phyloP scores from a whole-genome alignment of 2,888 invertebrate genomes.

The Criorhina ranunculi region DNA sequence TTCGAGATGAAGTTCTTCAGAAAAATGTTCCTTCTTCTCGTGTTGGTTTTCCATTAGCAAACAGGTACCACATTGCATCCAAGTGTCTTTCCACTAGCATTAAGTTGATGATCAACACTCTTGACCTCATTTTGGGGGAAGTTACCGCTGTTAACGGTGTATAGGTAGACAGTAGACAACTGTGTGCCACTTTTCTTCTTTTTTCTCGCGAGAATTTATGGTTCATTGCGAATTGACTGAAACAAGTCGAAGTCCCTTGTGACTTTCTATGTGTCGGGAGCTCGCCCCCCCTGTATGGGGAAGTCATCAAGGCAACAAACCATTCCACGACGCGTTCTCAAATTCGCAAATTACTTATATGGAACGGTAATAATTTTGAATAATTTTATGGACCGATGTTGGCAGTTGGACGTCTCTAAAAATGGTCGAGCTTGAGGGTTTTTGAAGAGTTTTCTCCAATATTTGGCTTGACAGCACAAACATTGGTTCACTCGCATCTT shows the following conservation, averaged over 20 bases:
- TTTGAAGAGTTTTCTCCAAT: slow-evolving; percentile 29
- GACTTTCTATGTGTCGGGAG: slow-evolving; percentile 36
- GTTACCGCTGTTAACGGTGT: slow-evolving; percentile 38
- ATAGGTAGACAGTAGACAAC: no score
- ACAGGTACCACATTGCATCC: slow-evolving; percentile 49
- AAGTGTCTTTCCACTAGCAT: background rate
- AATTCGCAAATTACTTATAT: slow-evolving; percentile 26
- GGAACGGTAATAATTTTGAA: slow-evolving; percentile 38
- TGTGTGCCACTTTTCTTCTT: slow-evolving; percentile 44
- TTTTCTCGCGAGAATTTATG: slow-evolving; percentile 48
- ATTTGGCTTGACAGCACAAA: slow-evolving; percentile 47
- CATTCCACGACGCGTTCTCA: slow-evolving; percentile 9
- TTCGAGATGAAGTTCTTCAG: slow-evolving; percentile 34
- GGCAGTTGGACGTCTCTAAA: slow-evolving; percentile 2
- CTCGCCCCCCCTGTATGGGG: background rate
- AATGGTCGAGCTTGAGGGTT: background rate
- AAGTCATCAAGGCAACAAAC: background rate
- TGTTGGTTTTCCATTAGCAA: slow-evolving; percentile 48
- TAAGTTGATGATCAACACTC: slow-evolving; percentile 53
- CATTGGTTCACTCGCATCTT: slow-evolving; percentile 37
- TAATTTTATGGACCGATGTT: slow-evolving; percentile 33
- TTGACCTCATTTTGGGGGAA: slow-evolving; percentile 51
- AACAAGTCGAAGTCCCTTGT: slow-evolving; percentile 39
- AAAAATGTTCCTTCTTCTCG: slow-evolving; percentile 56
- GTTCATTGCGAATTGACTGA: slow-evolving; percentile 50